Evolutionary conservation across 2,797 vertebrate species (phyloP), one percentile per base, ranked within the genome.

Genomic region (Oreonectes daqikongensis): DNA sequence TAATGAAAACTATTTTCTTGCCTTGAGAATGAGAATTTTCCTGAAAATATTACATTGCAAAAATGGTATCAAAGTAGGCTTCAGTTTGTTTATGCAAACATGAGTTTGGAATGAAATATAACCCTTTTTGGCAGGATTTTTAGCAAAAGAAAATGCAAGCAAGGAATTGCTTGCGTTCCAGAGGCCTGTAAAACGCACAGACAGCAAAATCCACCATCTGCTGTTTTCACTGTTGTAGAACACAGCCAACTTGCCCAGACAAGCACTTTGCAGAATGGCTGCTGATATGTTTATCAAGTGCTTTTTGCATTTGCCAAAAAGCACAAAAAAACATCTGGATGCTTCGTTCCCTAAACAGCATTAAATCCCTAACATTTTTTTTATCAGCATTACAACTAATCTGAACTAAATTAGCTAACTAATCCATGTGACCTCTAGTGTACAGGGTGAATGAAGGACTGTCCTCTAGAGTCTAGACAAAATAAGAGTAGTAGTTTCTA

Each of bases 401-500:
- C 20, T 2, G 1, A 20, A 15, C 12, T 6, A 57, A 42, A 28
- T 53, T 20, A 42, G 35, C 32, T 44, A 44, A 35, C 32, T 35
- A 9, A 7, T 35, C 18, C 5, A 5, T 24, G 59, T 38, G 28
- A 28, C 44, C 22, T 3, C 11, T 15, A n/a, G 22, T 46, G 20
- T 52, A 40, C 18, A 2, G 15, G 26, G 40, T 64, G 40, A 65
- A 26, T 57, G 53, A 15, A 57, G 3, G n/a, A 57, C 68, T 80
- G 78, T 80, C 79, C 74, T 78, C 73, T 78, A 80, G 48, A 78
- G 79, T 32, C 73, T 79, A 57, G 35, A 35, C 35, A 35, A 7
- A 35, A 35, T 77, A 80, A 70, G 75, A 68, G 81, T 73, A 78
- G 75, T 80, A 81, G 55, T 82, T 55, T 78, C 72, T 86, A 46